Percentiles rank a stretch among this genome's conserved stretches.
Evolutionary conservation across 2,113 vertebrate genomes (phyloP).

Genomic region (Emydura subglobosa): DNA sequence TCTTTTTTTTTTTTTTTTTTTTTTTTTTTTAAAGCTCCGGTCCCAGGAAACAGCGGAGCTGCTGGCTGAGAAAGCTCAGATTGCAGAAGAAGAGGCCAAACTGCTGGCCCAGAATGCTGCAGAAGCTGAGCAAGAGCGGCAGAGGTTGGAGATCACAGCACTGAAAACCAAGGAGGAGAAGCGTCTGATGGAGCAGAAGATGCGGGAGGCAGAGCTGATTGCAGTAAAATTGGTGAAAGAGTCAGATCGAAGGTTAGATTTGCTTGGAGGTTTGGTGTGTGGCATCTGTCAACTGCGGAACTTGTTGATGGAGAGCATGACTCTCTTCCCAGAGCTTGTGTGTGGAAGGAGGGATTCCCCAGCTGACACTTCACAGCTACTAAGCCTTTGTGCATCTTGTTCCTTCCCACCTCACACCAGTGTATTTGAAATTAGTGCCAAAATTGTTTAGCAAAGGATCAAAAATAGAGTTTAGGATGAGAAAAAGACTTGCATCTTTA

Average conservation of each 20-base stretch:
- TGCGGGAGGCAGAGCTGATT: slow-evolving; percentile 92
- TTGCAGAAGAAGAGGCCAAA: slow-evolving; percentile 93
- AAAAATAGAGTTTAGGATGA: background rate
- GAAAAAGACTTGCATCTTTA: background rate
- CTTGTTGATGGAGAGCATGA: background rate
- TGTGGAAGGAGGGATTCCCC: rapidly evolving
- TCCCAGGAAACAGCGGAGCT: slow-evolving; percentile 93
- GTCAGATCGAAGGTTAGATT: slow-evolving; percentile 87
- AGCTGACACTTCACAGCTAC: background rate
- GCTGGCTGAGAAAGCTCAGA: slow-evolving; percentile 94
- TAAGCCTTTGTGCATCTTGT: background rate
- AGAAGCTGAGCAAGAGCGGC: slow-evolving; percentile 91
- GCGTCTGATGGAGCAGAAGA: slow-evolving; percentile 94
- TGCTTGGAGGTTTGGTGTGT: background rate
- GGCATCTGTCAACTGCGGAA: background rate
- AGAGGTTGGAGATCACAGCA: slow-evolving; percentile 90
- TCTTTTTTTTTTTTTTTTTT: background rate
- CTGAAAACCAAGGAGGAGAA: slow-evolving; percentile 94
- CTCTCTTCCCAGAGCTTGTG: background rate
- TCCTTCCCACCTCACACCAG: background rate
- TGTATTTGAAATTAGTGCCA: background rate
- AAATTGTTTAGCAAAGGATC: background rate
- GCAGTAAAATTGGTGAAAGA: slow-evolving; percentile 93
- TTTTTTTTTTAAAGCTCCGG: slow-evolving; percentile 77
- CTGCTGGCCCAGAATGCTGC: slow-evolving; percentile 93